phyloP scores from a whole-genome alignment of 2,888 invertebrate genomes.

The Trichogramma dendrolimi region DNA sequence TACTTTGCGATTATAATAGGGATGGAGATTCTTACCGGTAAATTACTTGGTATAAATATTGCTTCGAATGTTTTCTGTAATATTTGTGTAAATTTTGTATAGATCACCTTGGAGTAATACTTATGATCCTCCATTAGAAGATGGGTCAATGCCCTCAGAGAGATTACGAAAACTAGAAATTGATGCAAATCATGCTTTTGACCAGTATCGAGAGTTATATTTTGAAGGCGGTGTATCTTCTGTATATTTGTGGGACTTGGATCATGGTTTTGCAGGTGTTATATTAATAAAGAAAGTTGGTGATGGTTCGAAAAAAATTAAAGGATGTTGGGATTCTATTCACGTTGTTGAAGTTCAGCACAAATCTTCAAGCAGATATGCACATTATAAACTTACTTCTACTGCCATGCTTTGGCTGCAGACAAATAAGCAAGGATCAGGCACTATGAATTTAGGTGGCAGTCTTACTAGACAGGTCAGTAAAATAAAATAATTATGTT shows the following conservation, averaged over 20 bases:
- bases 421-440: constrained; percentile 92
- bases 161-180: constrained; percentile 90
- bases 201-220: constrained; percentile 98
- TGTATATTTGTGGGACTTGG: constrained; percentile 98
- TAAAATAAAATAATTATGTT: neutral
- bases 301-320: constrained; percentile 96
- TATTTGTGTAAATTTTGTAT: neutral
- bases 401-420: constrained; percentile 99
- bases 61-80: neutral
- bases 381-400: constrained; percentile 97
- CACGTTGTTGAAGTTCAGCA: constrained; percentile 99
- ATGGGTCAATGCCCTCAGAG: constrained; percentile 98
- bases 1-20: constrained; percentile 97
- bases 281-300: constrained; percentile 99
- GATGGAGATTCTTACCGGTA: constrained; percentile 81
- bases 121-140: constrained; percentile 95
- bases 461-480: constrained; percentile 91
- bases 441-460: constrained; percentile 98
- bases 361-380: constrained; percentile 87
- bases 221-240: constrained; percentile 99
- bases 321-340: constrained; percentile 99
- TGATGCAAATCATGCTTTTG: constrained; percentile 97
- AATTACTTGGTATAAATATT: neutral
- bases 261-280: constrained; percentile 96
- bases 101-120: constrained; percentile 99